Base-by-base conservation (phyloP, 2,113 vertebrate species). In the Hydrochoerus hydrochaeris region DNA sequence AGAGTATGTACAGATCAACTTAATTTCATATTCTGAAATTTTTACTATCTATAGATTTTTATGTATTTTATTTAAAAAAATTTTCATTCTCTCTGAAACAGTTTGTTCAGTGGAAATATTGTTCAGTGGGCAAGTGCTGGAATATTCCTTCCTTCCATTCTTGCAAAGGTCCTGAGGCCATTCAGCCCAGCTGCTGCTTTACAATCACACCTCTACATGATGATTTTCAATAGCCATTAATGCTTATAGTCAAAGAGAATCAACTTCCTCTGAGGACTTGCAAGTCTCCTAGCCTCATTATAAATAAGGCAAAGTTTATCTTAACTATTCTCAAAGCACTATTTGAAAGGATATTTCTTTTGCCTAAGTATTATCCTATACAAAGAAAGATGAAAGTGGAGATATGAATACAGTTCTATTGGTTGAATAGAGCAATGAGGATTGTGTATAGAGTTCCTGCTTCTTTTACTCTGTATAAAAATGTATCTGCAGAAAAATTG, bases 381-480 rank as follows among this genome's bases (percentile, higher is more conserved):
- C 71, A 63, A 85, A 86, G 32, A 46, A 87, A 84, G 44, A 46
- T 38, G n/a, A 83, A 90, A 90, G 41, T 93, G 8, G 60, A 75
- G n/a, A 60, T 30, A 44, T n/a, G 2, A 92, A 57, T 77, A 35
- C 1, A 82, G 91, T 85, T 57, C 32, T 91, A 35, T 49, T 88
- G 30, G 22, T 44, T 96, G 73, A 54, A 63, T 41, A 82, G 1
- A 84, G 30, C 0, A 35, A 19, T 49, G 67, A 94, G 26, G 19
- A 67, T 38, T 62, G 1, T 52, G 11, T 75, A 1, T 89, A 94
- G 92, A 85, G 46, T 30, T 69, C 14, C 14, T 81, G 22, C 7
- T 90, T 95, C 54, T 94, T 85, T 95, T 52, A 67, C 16, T 20
- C 32, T 35, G 3, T 41, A 73, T 75, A 77, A 95, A 94, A 87